Conservation (phyloP, 2,888 invertebrate species). For the Kryphioiulus occultus region DNA sequence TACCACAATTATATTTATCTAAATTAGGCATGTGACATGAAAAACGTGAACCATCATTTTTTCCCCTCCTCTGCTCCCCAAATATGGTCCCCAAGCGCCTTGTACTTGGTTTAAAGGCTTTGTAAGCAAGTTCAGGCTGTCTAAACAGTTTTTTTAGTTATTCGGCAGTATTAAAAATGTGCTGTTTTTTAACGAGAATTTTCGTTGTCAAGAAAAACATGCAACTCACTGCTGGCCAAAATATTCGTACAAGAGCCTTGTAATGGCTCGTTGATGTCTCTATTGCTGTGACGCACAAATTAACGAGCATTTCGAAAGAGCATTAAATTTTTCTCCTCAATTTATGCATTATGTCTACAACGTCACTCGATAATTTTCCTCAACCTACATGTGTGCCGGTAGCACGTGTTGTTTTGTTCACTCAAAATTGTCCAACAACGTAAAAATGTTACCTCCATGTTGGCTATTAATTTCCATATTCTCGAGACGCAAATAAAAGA, state of each 20-base stretch:
- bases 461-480: not conserved
- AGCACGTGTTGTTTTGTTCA: not conserved
- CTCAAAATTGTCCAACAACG: not conserved
- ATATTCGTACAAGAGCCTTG: not conserved
- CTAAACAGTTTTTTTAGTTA: not conserved
- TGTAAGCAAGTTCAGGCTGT: not conserved
- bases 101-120: not conserved
- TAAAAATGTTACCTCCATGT: not conserved
- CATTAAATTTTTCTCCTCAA: not conserved
- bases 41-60: constrained; percentile 22
- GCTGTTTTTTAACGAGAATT: not conserved
- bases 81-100: not conserved
- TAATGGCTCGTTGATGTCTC: not conserved
- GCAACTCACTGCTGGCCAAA: not conserved
- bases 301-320: not conserved
- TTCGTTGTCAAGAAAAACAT: not conserved
- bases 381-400: not conserved
- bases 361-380: not conserved
- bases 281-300: not conserved
- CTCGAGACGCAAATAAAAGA: not conserved
- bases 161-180: not conserved
- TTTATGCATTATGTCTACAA: not conserved
- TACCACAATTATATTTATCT: not conserved
- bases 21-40: not conserved
- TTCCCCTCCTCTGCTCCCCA: not conserved